These are phyloP conservation scores for Ctenomys sociabilis DNA, from an alignment of 2,113 vertebrate species.

Conservation along the genomic window DNA sequence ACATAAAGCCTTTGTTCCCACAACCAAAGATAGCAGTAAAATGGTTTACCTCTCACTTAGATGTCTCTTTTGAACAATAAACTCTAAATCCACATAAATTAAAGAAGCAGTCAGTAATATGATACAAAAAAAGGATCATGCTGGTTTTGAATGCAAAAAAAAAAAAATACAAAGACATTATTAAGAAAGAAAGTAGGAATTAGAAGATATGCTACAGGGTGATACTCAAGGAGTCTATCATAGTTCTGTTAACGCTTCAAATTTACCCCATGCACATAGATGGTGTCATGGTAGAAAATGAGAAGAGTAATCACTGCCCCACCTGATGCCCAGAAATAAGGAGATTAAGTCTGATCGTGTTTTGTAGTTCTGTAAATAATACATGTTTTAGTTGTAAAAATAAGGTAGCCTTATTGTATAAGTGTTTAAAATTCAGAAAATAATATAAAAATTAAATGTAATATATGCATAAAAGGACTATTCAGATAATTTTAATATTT, in stretches of 20 bases:
- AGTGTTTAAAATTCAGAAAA: not conserved
- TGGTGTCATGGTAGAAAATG: not conserved
- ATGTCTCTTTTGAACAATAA: not conserved
- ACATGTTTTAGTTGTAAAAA: constrained; percentile 26
- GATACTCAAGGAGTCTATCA: not conserved
- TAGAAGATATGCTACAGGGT: not conserved
- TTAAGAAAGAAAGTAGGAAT: constrained; percentile 9
- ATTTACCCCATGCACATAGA: not conserved
- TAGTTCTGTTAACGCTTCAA: not conserved
- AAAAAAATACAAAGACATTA: not conserved
- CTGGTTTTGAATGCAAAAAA: not conserved
- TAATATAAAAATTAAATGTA: not conserved
- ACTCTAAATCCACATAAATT: not conserved
- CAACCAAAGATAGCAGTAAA: not conserved
- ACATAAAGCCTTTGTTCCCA: not conserved
- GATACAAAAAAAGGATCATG: not conserved
- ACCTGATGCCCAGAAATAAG: not conserved
- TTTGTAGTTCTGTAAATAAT: not conserved
- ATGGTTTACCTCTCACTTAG: not conserved
- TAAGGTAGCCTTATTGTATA: not conserved
- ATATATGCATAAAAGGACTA: not conserved
- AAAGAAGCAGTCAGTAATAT: not conserved
- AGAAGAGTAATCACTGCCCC: not conserved
- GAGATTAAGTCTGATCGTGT: not conserved
- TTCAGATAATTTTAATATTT: constrained; percentile 5